Base-by-base conservation (phyloP, 2,113 vertebrate species). In the Grammomys surdaster region DNA sequence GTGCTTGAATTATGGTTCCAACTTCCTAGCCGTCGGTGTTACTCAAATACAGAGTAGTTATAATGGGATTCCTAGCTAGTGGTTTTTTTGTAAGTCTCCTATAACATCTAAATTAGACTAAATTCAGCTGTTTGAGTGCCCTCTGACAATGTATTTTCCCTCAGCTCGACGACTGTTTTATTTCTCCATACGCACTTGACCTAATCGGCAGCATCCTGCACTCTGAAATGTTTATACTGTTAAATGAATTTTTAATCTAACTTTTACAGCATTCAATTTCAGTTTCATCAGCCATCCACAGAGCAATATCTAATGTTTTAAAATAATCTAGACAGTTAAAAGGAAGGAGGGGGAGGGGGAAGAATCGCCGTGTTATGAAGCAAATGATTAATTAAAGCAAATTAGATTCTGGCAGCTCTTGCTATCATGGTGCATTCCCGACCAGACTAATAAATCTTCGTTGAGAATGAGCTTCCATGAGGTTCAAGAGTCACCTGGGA, bases 381-480 rank as follows among this genome's bases (percentile, higher is more conserved):
- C 94, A 98, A 98, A 94, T 97, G 31, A 97, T 97, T 98, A 97
- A 98, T 98, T 98, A 93, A 98, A 97, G 88, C 97, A 98, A 98
- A 98, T 95, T 88, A 98, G 90, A 90, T 97, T 95, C 96, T 98
- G 63, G 91, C 97, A 94, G 72, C 7, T 96, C 97, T 97, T 96
- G 73, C 89, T 94, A 97, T 97, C 0, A 98, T 97, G 76, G 95
- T 51, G 97, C 96, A 63, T 97, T 96, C 89, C 95, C 77, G 20
- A 97, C 91, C 72, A 97, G 94, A 80, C 73, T 97, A 96, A 97
- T 97, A 98, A 96, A 98, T 95, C 75, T 97, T 77, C 96, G 70
- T 91, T 97, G 91, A 98, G 90, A 97, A 97, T 95, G 86, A 82
- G 65, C 54, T 94, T 98, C 97, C 96, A 60, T 75, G 95, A 96